These are phyloP conservation scores for Mormyrus hasselquistii DNA, from an alignment of 2,797 vertebrate genomes.

Conservation along the genomic window DNA sequence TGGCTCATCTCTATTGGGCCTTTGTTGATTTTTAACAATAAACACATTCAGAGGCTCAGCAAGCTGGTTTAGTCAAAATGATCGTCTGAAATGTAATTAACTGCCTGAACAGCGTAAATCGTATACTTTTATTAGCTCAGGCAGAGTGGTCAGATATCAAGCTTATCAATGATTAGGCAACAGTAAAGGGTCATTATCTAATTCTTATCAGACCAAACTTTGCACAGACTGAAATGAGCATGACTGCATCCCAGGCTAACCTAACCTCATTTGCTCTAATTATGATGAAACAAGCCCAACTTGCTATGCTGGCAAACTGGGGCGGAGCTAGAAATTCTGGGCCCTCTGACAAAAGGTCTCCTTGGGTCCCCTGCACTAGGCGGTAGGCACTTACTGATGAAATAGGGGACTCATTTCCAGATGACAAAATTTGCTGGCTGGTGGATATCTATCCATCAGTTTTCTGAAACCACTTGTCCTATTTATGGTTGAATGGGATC, in stretches of 20 bases:
- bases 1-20: not conserved
- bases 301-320: not conserved
- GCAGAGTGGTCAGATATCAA: not conserved
- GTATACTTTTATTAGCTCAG: not conserved
- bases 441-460: not conserved
- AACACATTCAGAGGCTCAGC: not conserved
- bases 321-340: not conserved
- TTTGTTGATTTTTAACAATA: not conserved
- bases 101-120: not conserved
- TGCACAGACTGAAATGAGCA: constrained; percentile 12
- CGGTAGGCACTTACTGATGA: not conserved
- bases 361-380: not conserved
- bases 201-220: constrained; percentile 12
- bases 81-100: not conserved
- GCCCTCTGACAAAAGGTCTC: not conserved
- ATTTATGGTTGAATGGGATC: not conserved
- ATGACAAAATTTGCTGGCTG: not conserved
- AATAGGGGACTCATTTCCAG: not conserved
- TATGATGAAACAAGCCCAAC: not conserved
- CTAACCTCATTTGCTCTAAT: not conserved
- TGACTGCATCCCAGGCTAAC: not conserved
- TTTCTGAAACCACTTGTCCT: not conserved
- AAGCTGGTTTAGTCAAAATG: not conserved
- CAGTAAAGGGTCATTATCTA: constrained; percentile 2
- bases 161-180: constrained; percentile 13